Evolutionary conservation across 2,888 invertebrate genomes (phyloP).

Genomic region (Schizotus pectinicornis): DNA sequence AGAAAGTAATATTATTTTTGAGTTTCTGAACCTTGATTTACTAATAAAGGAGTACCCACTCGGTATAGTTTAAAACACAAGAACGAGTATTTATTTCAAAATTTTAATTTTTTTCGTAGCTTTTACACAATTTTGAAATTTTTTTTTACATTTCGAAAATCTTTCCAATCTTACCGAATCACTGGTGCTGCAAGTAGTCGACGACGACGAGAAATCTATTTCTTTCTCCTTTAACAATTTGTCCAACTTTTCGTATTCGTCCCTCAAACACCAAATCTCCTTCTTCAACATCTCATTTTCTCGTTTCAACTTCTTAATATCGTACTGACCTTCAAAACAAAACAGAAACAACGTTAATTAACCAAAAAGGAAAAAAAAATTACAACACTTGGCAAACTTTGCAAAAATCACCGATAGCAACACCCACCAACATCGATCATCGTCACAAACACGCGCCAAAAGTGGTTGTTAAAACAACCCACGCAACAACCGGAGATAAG

Average conservation of each 20-base stretch:
- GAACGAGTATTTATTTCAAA: too few relatives aligned
- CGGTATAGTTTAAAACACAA: not conserved
- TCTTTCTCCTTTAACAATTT: conserved; percentile 71
- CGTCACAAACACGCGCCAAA: not conserved
- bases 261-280: conserved; percentile 85
- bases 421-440: not conserved
- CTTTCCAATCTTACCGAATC: conserved; percentile 55
- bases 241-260: conserved; percentile 88
- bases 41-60: not conserved
- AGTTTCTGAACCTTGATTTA: too few relatives aligned
- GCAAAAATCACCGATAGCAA: too few relatives aligned
- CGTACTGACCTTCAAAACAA: conserved; percentile 84
- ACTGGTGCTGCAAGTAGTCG: conserved; percentile 65
- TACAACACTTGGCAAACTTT: not conserved
- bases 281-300: conserved; percentile 88
- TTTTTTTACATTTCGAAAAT: too few relatives aligned
- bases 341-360: too few relatives aligned
- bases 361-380: conserved; percentile 15
- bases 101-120: too few relatives aligned
- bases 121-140: too few relatives aligned
- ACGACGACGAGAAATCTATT: conserved; percentile 56
- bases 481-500: not conserved
- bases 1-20: too few relatives aligned
- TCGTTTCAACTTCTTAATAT: conserved; percentile 85
- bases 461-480: not conserved